Conservation (phyloP, 2,888 invertebrate genomes). For the Branchellion lobata region DNA sequence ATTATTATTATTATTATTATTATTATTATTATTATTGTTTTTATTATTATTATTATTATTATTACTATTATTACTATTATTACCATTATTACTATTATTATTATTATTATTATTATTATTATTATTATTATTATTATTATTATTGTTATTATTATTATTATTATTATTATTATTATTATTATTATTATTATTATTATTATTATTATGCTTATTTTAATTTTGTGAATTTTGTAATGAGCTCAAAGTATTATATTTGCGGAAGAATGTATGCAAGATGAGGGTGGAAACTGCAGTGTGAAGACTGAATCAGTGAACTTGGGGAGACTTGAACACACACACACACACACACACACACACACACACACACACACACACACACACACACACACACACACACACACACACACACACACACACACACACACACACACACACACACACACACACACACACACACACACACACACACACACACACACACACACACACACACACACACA, state of each 20-base stretch:
- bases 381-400: background rate
- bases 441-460: conserved; percentile 24
- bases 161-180: conserved; percentile 16
- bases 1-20: conserved; percentile 4
- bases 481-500: conserved; percentile 21
- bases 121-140: background rate
- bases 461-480: conserved; percentile 24
- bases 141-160: background rate
- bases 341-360: background rate
- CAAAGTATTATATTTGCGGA: too few species aligned
- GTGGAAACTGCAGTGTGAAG: too few species aligned
- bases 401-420: background rate
- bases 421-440: background rate
- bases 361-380: background rate
- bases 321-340: background rate
- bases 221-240: too few species aligned
- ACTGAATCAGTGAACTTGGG: too few species aligned
- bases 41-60: conserved; percentile 4
- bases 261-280: too few species aligned
- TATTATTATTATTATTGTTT: conserved; percentile 2
- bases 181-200: conserved; percentile 23
- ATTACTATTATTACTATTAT: conserved; percentile 4
- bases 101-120: conserved; percentile 5
- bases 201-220: too few species aligned
- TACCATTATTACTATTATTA: conserved; percentile 8